Evolutionary conservation across 2,797 vertebrate species (phyloP).

Genomic region (Poeciliopsis gracilis): DNA sequence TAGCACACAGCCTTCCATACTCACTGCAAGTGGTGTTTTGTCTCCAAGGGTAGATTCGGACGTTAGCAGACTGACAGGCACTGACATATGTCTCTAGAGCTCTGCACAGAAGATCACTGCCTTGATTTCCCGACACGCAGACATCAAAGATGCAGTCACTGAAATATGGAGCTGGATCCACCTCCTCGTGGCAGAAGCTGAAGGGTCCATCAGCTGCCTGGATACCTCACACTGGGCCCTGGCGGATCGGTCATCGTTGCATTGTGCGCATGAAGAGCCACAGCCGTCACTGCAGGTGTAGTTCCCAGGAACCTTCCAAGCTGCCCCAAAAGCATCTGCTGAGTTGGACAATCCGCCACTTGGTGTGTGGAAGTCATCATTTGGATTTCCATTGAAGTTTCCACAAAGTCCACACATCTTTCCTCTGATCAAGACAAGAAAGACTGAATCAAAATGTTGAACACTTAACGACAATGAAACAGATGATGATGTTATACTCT

Average conservation of each 20-base stretch:
- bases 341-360: background rate
- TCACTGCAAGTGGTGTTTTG: conserved; percentile 80
- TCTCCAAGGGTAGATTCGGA: conserved; percentile 79
- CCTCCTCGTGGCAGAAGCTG: conserved; percentile 64
- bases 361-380: conserved; percentile 78
- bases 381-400: conserved; percentile 80
- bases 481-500: background rate
- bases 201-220: conserved; percentile 71
- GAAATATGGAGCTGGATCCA: conserved; percentile 75
- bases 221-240: conserved; percentile 76
- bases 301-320: conserved; percentile 75
- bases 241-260: background rate
- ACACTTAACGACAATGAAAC: conserved; percentile 25
- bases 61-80: conserved; percentile 80
- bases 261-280: conserved; percentile 53
- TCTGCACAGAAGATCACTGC: conserved; percentile 66
- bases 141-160: conserved; percentile 82
- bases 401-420: conserved; percentile 82
- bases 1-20: background rate
- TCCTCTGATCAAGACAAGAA: conserved; percentile 29
- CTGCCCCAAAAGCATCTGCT: conserved; percentile 63
- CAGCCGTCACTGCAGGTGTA: conserved; percentile 69
- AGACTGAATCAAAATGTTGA: background rate
- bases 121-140: conserved; percentile 56
- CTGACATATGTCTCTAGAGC: conserved; percentile 74